A percentile compares a stretch with the other conserved stretches of the same genome.
phyloP scores from a whole-genome alignment of 1,140 invertebrate genomes.

The Nephila pilipes region DNA sequence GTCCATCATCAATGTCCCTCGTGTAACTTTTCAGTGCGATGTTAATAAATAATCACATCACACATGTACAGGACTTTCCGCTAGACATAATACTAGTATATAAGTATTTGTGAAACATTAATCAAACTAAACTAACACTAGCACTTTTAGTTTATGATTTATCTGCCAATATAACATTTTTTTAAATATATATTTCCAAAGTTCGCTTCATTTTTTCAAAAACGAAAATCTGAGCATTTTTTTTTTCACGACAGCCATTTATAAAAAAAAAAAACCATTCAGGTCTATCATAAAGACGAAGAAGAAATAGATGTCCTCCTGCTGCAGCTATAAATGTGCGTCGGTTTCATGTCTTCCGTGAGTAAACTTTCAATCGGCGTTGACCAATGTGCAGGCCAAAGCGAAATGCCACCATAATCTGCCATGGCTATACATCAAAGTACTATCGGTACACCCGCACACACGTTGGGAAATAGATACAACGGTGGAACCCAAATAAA shows the following conservation, averaged over 20 bases:
- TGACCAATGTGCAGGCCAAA: slow-evolving; percentile 48
- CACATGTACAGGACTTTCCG: too few relatives aligned
- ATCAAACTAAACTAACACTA: too few relatives aligned
- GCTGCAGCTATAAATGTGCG: slow-evolving; percentile 18
- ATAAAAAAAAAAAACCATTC: background rate
- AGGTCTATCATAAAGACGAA: background rate
- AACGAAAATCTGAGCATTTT: background rate
- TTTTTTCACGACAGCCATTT: background rate
- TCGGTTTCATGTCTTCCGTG: slow-evolving; percentile 60
- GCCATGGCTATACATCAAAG: slow-evolving; percentile 43
- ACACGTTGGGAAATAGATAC: slow-evolving; percentile 32
- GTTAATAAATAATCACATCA: too few relatives aligned
- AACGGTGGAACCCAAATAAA: background rate
- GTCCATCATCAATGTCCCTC: too few relatives aligned
- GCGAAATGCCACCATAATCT: slow-evolving; percentile 70
- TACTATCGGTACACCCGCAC: slow-evolving; percentile 45
- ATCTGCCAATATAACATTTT: too few relatives aligned
- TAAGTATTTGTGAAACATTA: too few relatives aligned
- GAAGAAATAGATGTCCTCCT: background rate
- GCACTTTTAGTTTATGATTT: too few relatives aligned
- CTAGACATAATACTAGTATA: too few relatives aligned
- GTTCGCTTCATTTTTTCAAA: background rate
- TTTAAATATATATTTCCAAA: too few relatives aligned
- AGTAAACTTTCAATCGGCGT: slow-evolving; percentile 60
- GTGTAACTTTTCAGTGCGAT: too few relatives aligned